Evolutionary conservation across 2,888 invertebrate species (phyloP), one percentile per base, ranked within the genome.

Genomic region (Polyommatus iphigenia): DNA sequence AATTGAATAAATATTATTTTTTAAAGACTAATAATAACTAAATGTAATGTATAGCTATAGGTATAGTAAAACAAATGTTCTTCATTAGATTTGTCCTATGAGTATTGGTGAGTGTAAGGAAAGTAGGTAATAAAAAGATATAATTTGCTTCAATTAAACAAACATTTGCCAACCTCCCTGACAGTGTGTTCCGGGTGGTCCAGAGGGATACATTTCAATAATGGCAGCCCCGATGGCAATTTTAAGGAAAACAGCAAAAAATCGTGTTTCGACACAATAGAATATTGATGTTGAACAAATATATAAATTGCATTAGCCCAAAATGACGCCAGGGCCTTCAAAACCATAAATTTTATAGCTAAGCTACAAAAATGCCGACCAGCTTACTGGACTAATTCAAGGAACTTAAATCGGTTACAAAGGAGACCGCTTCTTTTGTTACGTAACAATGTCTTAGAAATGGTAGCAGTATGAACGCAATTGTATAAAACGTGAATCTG

Each of bases 141-240:
- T 50, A 29, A 29, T 15, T 29, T 32, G 29, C 29, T 67, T 67
- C 29, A 5, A 29, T 71, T 46, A 71, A 81, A 81, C 82, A 80
- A 83, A 83, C 83, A 85, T 81, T 82, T 82, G 86, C 85, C 85
- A 84, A 83, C 82, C 80, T 80, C 82, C 82, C 80, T 80, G 84
- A 80, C 90, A 82, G 89, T 91, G 85, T 89, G 90, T 90, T 89
- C 83, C 89, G 91, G 92, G 91, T 92, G 93, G 92, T 90, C 92
- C 87, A 82, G 82, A 84, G 83, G 83, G 84, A 87, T 87, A 90
- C 88, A 87, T 87, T 90, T 87, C 89, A 90, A 91, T 91, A 91
- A 92, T 90, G 90, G 89, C 86, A 83, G 86, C 83, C 85, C 84
- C 84, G 89, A 89, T 86, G 83, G 86, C 87, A 87, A 86, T 82